These are phyloP conservation scores for Corvus cornix DNA, from an alignment of 2,113 vertebrate genomes.

Conservation along the genomic window DNA sequence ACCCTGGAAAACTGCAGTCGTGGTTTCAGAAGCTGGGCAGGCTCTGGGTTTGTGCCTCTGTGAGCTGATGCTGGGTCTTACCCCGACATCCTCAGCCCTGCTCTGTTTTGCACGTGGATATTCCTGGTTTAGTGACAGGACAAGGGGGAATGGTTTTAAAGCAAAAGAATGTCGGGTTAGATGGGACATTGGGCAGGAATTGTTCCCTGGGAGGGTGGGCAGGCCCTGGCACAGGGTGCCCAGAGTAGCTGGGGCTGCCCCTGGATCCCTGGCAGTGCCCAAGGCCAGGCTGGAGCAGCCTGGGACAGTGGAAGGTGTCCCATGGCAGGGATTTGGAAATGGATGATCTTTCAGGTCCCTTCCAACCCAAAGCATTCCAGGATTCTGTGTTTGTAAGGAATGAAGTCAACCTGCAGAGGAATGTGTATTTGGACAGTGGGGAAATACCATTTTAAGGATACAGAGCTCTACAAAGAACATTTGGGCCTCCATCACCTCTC, in stretches of 20 bases:
- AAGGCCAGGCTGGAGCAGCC: not conserved
- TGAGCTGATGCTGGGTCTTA: accelerated
- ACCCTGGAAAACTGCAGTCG: not conserved
- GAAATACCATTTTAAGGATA: not conserved
- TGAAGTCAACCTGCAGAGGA: not conserved
- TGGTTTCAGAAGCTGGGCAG: accelerated
- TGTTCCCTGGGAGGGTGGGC: not conserved
- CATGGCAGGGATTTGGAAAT: not conserved
- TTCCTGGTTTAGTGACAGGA: not conserved
- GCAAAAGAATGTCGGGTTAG: accelerated
- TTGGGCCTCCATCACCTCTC: not conserved
- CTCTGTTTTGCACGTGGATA: accelerated
- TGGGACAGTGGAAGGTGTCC: not conserved
- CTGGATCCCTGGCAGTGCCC: not conserved
- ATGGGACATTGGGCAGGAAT: not conserved
- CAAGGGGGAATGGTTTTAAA: not conserved
- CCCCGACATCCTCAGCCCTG: accelerated
- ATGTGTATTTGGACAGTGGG: not conserved
- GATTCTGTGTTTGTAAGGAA: not conserved
- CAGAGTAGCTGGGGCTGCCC: not conserved
- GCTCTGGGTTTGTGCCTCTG: not conserved
- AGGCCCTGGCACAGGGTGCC: not conserved
- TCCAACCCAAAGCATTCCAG: not conserved
- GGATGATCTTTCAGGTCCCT: not conserved
- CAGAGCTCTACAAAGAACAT: not conserved